Conservation (phyloP, 2,797 vertebrate genomes). For the Coregonus ussuriensis region DNA sequence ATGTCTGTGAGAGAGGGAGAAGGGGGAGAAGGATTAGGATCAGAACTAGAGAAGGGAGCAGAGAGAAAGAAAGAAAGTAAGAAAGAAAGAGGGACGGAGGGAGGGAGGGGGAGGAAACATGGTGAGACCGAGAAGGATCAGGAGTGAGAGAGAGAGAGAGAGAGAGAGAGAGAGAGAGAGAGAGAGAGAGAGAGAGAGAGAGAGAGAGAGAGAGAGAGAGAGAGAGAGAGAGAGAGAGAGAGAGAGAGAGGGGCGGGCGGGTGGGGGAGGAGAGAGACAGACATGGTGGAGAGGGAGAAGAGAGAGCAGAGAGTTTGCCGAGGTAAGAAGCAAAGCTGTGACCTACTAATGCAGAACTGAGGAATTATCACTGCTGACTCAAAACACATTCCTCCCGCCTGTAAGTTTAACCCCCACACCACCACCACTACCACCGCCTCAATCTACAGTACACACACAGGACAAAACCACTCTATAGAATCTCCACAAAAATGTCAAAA, state of each 20-base stretch:
- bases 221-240: slow-evolving; percentile 45
- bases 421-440: slow-evolving; percentile 51
- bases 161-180: too few relatives aligned
- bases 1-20: slow-evolving; percentile 47
- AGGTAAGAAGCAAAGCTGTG: slow-evolving; percentile 70
- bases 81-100: slow-evolving; percentile 29
- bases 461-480: background rate
- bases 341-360: slow-evolving; percentile 78
- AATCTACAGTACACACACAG: background rate
- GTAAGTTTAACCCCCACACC: slow-evolving; percentile 77
- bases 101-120: slow-evolving; percentile 24
- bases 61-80: slow-evolving; percentile 21
- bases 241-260: slow-evolving; percentile 33
- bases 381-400: slow-evolving; percentile 78
- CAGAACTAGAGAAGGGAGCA: slow-evolving; percentile 16
- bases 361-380: slow-evolving; percentile 79
- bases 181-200: too few relatives aligned
- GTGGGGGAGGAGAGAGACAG: slow-evolving; percentile 30
- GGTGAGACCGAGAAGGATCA: background rate
- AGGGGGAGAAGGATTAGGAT: slow-evolving; percentile 1
- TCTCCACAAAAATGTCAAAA: background rate
- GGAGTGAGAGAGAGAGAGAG: slow-evolving; percentile 50
- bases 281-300: slow-evolving; percentile 29
- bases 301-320: slow-evolving; percentile 47
- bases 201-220: too few relatives aligned